Evolutionary conservation across 2,888 invertebrate species (phyloP).

Genomic region (Aphidius colemani): DNA sequence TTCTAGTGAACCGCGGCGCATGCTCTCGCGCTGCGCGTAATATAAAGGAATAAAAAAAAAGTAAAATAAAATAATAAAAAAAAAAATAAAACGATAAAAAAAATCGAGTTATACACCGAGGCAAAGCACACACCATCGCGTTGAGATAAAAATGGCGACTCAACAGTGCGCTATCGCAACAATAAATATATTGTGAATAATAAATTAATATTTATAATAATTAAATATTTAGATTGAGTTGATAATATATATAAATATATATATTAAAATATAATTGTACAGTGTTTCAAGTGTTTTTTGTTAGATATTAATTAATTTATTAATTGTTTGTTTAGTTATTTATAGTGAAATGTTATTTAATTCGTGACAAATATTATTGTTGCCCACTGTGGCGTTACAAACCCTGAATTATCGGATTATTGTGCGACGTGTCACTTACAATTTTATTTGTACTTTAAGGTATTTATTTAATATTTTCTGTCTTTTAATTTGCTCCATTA

Average conservation of each 20-base stretch:
- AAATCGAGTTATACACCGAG: not conserved
- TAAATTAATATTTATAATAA: too few relatives aligned
- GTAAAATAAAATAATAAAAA: not conserved
- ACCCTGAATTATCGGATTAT: slow-evolving; percentile 38
- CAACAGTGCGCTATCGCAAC: slow-evolving; percentile 34
- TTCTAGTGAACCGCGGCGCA: too few relatives aligned
- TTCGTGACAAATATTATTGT: slow-evolving; percentile 47
- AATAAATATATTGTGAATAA: too few relatives aligned
- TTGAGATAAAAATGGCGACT: slow-evolving; percentile 19
- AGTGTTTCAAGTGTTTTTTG: too few relatives aligned
- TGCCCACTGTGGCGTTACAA: slow-evolving; percentile 41
- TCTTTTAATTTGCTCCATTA: too few relatives aligned
- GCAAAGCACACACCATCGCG: slow-evolving; percentile 4
- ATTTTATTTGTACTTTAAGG: slow-evolving; percentile 40
- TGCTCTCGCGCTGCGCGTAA: too few relatives aligned
- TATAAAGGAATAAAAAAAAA: too few relatives aligned
- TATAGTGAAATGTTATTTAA: slow-evolving; percentile 44
- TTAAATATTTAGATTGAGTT: too few relatives aligned
- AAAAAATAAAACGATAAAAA: not conserved
- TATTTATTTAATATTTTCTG: slow-evolving; percentile 32
- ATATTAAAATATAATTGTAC: too few relatives aligned
- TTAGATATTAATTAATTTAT: too few relatives aligned
- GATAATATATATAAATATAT: too few relatives aligned
- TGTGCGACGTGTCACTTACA: slow-evolving; percentile 38
- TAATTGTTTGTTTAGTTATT: slow-evolving; percentile 18